These are phyloP conservation scores for Coptodon rendalli DNA, from an alignment of 2,113 vertebrate genomes.

Conservation along the genomic window DNA sequence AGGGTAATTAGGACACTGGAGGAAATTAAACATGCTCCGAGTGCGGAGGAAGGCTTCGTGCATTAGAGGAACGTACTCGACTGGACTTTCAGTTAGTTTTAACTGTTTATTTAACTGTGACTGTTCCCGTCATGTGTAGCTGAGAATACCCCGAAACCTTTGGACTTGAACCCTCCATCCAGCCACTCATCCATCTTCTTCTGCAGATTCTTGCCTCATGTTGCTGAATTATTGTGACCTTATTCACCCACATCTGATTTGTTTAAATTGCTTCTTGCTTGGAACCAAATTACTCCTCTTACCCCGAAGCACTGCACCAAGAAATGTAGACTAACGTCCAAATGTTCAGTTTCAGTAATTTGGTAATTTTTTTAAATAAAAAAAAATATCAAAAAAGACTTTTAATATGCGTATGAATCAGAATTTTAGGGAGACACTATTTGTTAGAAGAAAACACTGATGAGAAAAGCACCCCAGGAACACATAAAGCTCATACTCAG, in stretches of 20 bases:
- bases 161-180: not conserved
- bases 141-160: not conserved
- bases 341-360: rapidly evolving
- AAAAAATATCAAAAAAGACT: not conserved
- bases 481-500: not conserved
- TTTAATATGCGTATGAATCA: not conserved
- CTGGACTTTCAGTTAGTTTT: not conserved
- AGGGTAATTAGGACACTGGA: not conserved
- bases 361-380: not conserved
- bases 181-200: too few relatives aligned
- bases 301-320: not conserved
- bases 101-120: not conserved
- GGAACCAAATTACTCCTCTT: not conserved
- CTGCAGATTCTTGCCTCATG: not conserved
- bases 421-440: not conserved
- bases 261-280: not conserved
- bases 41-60: not conserved
- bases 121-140: not conserved
- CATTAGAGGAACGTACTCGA: not conserved
- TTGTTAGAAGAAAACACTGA: not conserved
- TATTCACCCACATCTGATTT: not conserved
- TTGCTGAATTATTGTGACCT: not conserved
- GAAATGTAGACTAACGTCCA: not conserved
- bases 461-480: not conserved
- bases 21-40: not conserved